Conservation (phyloP, 2,888 invertebrate genomes). For the Drosophila infuscata region DNA sequence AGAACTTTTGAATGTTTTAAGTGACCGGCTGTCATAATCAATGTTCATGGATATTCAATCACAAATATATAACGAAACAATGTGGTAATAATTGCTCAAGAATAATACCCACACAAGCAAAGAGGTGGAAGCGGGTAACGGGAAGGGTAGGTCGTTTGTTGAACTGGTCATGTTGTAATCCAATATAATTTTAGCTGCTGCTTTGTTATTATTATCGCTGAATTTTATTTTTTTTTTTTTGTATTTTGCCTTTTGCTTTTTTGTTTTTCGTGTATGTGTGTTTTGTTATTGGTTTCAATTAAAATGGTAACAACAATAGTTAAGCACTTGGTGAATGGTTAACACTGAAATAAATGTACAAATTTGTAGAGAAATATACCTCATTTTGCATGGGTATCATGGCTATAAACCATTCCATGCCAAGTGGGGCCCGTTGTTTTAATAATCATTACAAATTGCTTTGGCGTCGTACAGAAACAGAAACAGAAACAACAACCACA, state of each 20-base stretch:
- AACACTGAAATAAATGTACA: slow-evolving; percentile 51
- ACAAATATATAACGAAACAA: slow-evolving; percentile 45
- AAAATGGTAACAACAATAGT: slow-evolving; percentile 72
- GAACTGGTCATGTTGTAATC: slow-evolving; percentile 69
- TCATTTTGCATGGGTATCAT: slow-evolving; percentile 59
- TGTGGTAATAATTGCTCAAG: slow-evolving; percentile 75
- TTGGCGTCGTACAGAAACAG: slow-evolving; percentile 51
- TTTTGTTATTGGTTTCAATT: slow-evolving; percentile 67
- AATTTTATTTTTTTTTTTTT: slow-evolving; percentile 15
- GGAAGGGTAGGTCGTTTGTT: slow-evolving; percentile 31
- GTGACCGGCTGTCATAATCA: slow-evolving; percentile 74
- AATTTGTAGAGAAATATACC: slow-evolving; percentile 50
- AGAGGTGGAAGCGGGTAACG: not conserved
- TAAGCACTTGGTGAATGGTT: slow-evolving; percentile 65
- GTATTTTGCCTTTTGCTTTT: slow-evolving; percentile 31
- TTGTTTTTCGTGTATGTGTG: slow-evolving; percentile 19
- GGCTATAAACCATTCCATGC: slow-evolving; percentile 49
- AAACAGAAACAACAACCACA: slow-evolving; percentile 15
- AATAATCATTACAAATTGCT: slow-evolving; percentile 80
- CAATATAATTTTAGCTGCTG: slow-evolving; percentile 65
- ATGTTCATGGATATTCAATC: slow-evolving; percentile 73
- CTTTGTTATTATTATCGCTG: slow-evolving; percentile 57
- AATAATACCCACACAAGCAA: slow-evolving; percentile 38
- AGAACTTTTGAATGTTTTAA: slow-evolving; percentile 51
- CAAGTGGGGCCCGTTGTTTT: slow-evolving; percentile 71